phyloP scores from a whole-genome alignment of 2,113 vertebrate genomes.

The Pollimyrus isidori region DNA sequence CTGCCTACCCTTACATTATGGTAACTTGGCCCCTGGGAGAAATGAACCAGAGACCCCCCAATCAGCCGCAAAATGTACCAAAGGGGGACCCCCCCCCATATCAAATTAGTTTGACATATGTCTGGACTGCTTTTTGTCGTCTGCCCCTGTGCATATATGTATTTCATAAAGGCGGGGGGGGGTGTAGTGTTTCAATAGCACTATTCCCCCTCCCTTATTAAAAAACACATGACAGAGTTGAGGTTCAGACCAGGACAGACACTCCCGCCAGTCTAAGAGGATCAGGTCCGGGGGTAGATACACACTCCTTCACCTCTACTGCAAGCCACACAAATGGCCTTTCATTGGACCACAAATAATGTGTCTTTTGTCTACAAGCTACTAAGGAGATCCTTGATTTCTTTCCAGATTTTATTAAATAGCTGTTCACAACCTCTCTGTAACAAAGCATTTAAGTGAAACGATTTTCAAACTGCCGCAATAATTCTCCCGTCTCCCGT shows the following conservation, averaged over 20 bases:
- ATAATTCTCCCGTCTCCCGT: not conserved
- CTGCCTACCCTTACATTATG: not conserved
- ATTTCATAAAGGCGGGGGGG: not conserved
- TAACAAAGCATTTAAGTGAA: not conserved
- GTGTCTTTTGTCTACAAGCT: not conserved
- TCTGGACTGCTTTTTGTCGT: not conserved
- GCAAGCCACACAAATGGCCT: not conserved
- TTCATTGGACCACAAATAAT: not conserved
- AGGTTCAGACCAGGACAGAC: not conserved
- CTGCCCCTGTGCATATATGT: not conserved
- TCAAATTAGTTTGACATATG: not conserved
- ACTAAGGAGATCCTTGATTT: not conserved
- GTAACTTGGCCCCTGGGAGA: not conserved
- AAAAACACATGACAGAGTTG: not conserved
- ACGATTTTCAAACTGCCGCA: not conserved
- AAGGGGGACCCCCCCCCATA: not conserved
- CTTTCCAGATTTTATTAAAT: slow-evolving; percentile 2
- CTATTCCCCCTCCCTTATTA: not conserved
- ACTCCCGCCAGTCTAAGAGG: not conserved
- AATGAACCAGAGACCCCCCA: not conserved
- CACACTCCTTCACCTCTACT: not conserved
- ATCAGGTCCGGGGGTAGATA: not conserved
- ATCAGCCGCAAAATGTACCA: not conserved
- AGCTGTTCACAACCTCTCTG: not conserved
- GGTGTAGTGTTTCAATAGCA: not conserved